Percentiles rank a stretch among this genome's conserved stretches.
phyloP scores from a whole-genome alignment of 2,888 invertebrate species.

The Clunio marinus region DNA sequence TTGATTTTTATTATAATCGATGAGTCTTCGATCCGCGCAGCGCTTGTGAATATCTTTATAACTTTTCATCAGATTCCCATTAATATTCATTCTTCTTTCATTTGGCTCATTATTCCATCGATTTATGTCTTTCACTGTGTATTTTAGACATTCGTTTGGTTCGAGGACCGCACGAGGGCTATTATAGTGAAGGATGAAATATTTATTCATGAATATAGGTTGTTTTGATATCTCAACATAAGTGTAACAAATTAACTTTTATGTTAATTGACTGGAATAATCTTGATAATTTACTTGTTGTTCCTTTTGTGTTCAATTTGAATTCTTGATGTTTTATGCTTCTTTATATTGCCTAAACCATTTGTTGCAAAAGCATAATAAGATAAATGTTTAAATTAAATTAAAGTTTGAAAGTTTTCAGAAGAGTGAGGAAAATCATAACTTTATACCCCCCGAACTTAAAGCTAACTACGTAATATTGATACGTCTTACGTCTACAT shows the following conservation, averaged over 20 bases:
- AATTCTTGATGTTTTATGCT: not conserved
- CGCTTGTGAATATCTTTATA: constrained; percentile 5
- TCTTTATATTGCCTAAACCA: no score
- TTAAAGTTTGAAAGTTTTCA: no score
- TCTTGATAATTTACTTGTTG: no score
- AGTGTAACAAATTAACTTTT: constrained; percentile 14
- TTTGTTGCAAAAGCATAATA: no score
- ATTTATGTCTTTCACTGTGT: constrained; percentile 21
- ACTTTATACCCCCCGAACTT: no score
- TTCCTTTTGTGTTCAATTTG: not conserved
- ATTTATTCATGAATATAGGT: not conserved
- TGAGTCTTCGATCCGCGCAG: constrained; percentile 5
- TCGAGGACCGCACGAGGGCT: constrained; percentile 7
- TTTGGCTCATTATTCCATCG: constrained; percentile 26
- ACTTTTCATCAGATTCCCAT: constrained; percentile 18
- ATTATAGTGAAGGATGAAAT: not conserved
- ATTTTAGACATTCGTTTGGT: no score
- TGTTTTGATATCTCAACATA: not conserved
- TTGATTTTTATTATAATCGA: constrained; percentile 39
- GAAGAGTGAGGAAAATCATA: no score
- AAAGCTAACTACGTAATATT: no score
- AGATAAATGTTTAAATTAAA: no score
- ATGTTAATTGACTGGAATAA: no score
- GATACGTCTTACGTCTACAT: no score
- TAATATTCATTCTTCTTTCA: constrained; percentile 18